A percentile compares a stretch with the other conserved stretches of the same genome.
phyloP scores from a whole-genome alignment of 2,797 vertebrate genomes.

The Hippoglossus hippoglossus region DNA sequence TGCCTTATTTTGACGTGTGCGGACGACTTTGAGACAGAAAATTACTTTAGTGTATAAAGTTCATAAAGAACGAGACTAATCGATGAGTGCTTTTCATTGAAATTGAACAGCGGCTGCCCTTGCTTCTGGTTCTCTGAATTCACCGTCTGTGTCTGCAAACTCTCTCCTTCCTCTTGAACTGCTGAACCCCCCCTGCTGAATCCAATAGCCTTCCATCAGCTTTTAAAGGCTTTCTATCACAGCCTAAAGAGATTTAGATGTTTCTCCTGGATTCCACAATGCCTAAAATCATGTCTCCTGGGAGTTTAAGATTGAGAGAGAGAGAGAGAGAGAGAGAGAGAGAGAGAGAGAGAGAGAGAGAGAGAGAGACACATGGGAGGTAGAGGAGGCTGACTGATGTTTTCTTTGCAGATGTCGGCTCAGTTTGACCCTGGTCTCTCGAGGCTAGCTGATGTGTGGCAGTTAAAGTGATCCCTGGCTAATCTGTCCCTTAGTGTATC shows the following conservation, averaged over 20 bases:
- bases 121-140: conserved; percentile 45
- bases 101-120: conserved; percentile 40
- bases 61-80: conserved; percentile 17
- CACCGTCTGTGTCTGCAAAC: conserved; percentile 45
- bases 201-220: conserved; percentile 66
- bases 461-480: conserved; percentile 42
- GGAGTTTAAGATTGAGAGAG: conserved; percentile 44
- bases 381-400: conserved; percentile 39
- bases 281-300: conserved; percentile 55
- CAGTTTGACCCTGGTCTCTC: conserved; percentile 59
- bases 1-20: background rate
- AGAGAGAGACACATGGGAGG: conserved; percentile 18
- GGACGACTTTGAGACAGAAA: background rate
- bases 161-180: conserved; percentile 67
- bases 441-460: conserved; percentile 41
- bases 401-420: conserved; percentile 46
- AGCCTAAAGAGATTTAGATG: conserved; percentile 71
- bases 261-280: conserved; percentile 65
- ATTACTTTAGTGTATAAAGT: background rate
- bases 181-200: conserved; percentile 61
- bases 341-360: conserved; percentile 36
- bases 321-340: conserved; percentile 31
- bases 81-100: conserved; percentile 12
- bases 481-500: conserved; percentile 25
- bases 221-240: conserved; percentile 69